Conservation (phyloP, 2,888 invertebrate species). For the Hydraecia micacea region DNA sequence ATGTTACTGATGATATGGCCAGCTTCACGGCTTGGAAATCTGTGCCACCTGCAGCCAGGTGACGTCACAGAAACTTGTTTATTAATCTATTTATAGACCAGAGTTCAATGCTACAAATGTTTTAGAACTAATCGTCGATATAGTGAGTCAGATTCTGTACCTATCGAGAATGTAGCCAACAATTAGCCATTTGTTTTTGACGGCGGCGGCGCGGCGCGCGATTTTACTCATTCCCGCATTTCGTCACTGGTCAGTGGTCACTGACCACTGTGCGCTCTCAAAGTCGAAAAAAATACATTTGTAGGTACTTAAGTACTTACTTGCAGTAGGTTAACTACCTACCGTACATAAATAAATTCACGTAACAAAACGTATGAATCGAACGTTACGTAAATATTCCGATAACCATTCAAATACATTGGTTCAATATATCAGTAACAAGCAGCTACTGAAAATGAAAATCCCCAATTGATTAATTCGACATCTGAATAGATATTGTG, state of each 20-base stretch:
- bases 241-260: not conserved
- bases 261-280: too few relatives aligned
- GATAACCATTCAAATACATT: constrained; percentile 20
- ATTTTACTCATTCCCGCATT: constrained; percentile 14
- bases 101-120: constrained; percentile 67
- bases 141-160: constrained; percentile 40
- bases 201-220: too few relatives aligned
- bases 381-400: constrained; percentile 34
- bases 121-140: constrained; percentile 40
- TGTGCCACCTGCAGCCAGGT: constrained; percentile 56
- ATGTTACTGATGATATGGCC: constrained; percentile 17
- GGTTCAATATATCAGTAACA: constrained; percentile 22
- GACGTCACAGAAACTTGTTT: constrained; percentile 65
- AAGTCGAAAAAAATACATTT: not conserved
- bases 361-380: constrained; percentile 27
- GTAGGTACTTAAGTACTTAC: too few relatives aligned
- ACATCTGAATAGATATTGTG: constrained; percentile 66
- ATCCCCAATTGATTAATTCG: constrained; percentile 56
- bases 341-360: not conserved
- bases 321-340: constrained; percentile 1
- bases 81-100: constrained; percentile 58
- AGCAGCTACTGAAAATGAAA: constrained; percentile 17
- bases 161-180: constrained; percentile 18
- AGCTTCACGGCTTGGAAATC: constrained; percentile 46
- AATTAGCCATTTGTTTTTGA: constrained; percentile 5